Evolutionary conservation across 2,113 vertebrate genomes (phyloP).

Genomic region (Orientallactaga bullata): DNA sequence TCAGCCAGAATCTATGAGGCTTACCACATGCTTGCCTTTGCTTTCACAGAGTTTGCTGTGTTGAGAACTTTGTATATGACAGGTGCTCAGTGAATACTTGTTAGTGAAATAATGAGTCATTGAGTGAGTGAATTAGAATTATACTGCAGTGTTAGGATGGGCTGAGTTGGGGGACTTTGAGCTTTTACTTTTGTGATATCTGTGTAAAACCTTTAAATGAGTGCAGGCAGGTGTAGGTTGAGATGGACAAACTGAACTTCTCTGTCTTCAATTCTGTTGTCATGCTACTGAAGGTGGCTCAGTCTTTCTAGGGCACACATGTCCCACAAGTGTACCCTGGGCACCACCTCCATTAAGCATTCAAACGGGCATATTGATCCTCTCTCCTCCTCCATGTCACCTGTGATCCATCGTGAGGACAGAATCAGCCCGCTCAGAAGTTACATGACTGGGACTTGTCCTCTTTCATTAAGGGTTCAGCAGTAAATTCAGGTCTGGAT

Average conservation of each 20-base stretch:
- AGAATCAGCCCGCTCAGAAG: neutral
- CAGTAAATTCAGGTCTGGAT: neutral
- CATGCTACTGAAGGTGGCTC: neutral
- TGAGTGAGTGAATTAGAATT: neutral
- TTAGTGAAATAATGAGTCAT: neutral
- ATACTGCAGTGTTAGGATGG: neutral
- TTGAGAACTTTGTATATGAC: neutral
- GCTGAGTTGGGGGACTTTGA: neutral
- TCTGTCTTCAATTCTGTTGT: neutral
- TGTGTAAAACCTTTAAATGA: neutral
- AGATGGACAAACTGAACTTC: neutral
- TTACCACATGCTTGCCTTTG: neutral
- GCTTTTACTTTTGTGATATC: neutral
- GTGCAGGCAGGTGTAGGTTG: neutral
- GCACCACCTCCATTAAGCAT: neutral
- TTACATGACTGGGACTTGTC: neutral
- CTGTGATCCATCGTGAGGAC: neutral
- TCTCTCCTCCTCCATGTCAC: neutral
- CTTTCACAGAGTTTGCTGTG: neutral
- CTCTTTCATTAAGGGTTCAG: neutral
- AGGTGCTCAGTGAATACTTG: neutral
- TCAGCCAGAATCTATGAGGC: neutral
- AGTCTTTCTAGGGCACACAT: neutral
- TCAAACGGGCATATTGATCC: neutral
- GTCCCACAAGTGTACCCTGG: rapidly evolving